Evolutionary conservation across 2,797 vertebrate species (phyloP).

Genomic region (Protosalanx chinensis): DNA sequence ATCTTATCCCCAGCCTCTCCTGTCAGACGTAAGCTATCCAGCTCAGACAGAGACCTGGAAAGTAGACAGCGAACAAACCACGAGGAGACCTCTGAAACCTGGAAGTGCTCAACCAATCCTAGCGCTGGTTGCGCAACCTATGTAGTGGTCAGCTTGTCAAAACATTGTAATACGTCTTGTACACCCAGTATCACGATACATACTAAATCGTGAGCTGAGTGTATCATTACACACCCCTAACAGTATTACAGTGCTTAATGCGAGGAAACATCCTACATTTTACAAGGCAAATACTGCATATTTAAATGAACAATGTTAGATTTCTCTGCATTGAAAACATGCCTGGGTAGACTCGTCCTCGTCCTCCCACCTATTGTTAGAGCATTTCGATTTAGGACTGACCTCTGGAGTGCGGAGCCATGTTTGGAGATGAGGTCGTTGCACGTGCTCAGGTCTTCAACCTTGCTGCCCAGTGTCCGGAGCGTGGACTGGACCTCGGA

Average conservation of each 20-base stretch:
- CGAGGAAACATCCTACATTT: too few relatives aligned
- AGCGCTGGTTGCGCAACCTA: too few relatives aligned
- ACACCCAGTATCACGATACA: too few relatives aligned
- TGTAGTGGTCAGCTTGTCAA: too few relatives aligned
- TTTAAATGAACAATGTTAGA: too few relatives aligned
- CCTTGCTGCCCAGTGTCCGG: conserved; percentile 88
- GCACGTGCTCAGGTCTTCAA: conserved; percentile 95
- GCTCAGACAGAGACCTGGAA: conserved; percentile 90
- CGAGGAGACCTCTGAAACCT: not conserved
- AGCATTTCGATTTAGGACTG: conserved; percentile 19
- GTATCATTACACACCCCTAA: too few relatives aligned
- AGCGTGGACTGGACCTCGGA: conserved; percentile 92
- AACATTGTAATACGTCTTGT: too few relatives aligned
- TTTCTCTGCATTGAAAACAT: not conserved
- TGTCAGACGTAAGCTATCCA: conserved; percentile 85
- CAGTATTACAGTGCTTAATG: too few relatives aligned
- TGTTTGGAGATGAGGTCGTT: conserved; percentile 97
- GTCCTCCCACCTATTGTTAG: not conserved
- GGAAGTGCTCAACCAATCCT: too few relatives aligned
- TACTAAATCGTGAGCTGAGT: too few relatives aligned
- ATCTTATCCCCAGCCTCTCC: conserved; percentile 93
- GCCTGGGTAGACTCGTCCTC: not conserved
- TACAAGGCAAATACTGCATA: too few relatives aligned
- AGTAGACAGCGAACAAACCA: conserved; percentile 1
- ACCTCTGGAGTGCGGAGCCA: conserved; percentile 92